These are phyloP conservation scores for Rugalucina vietnamica DNA, from an alignment of 2,888 invertebrate species.

Conservation along the genomic window DNA sequence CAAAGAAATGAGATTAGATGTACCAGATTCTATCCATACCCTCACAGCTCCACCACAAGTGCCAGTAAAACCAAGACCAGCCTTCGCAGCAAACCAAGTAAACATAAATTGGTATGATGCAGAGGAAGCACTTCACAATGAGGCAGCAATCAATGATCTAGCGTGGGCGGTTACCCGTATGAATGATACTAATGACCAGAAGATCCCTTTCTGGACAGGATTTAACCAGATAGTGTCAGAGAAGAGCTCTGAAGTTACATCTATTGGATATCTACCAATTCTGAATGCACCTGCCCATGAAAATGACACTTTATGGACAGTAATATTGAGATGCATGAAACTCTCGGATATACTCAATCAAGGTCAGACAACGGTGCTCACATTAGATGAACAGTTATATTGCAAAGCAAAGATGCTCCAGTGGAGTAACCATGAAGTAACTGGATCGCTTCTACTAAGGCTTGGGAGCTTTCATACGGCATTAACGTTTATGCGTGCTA, in stretches of 20 bases:
- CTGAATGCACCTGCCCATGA: neutral
- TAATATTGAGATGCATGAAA: neutral
- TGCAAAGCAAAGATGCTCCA: conserved; percentile 3
- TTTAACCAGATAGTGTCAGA: neutral
- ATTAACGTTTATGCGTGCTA: conserved; percentile 5
- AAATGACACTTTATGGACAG: neutral
- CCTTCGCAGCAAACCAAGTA: neutral
- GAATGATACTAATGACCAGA: neutral
- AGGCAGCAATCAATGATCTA: neutral
- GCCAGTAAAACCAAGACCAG: neutral
- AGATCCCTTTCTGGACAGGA: neutral
- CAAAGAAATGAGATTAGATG: neutral
- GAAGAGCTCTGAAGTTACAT: neutral
- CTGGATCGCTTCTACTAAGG: neutral
- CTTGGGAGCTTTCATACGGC: neutral
- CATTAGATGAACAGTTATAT: neutral
- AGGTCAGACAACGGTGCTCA: neutral
- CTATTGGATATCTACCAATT: neutral
- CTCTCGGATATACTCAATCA: neutral
- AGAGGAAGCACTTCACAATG: neutral
- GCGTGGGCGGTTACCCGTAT: neutral
- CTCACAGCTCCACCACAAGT: neutral
- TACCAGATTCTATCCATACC: neutral
- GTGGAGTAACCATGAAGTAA: neutral
- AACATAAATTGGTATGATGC: neutral